Conservation (phyloP, 2,797 vertebrate genomes). For the Eulemur coronatus region DNA sequence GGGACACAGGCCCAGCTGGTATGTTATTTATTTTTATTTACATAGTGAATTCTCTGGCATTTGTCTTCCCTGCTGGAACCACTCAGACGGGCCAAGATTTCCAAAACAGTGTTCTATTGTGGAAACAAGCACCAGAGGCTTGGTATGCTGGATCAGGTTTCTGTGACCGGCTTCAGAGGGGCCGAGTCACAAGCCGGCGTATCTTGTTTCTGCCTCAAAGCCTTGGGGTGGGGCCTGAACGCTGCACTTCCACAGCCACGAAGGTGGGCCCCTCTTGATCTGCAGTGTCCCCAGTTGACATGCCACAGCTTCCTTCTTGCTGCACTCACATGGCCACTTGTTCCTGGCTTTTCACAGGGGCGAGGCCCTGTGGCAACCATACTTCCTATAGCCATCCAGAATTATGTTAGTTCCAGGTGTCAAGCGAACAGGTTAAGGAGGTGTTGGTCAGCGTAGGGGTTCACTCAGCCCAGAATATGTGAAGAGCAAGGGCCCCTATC, state of each 20-base stretch:
- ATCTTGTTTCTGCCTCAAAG: background rate
- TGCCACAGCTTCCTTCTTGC: background rate
- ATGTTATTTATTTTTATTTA: slow-evolving; percentile 68
- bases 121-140: slow-evolving; percentile 46
- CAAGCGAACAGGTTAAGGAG: background rate
- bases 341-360: background rate
- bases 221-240: background rate
- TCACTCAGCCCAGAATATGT: background rate
- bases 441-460: background rate
- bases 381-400: background rate
- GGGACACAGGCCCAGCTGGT: background rate
- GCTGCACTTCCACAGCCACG: background rate
- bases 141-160: background rate
- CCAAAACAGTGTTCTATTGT: slow-evolving; percentile 65
- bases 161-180: background rate
- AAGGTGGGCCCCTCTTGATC: background rate
- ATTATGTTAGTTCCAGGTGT: background rate
- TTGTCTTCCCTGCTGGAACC: slow-evolving; percentile 56
- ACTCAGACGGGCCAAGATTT: slow-evolving; percentile 49
- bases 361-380: background rate
- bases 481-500: background rate
- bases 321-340: rapidly evolving
- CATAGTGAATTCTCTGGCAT: slow-evolving; percentile 58
- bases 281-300: background rate
- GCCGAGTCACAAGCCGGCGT: background rate